phyloP scores from a whole-genome alignment of 2,888 invertebrate species.

The Priocnemis perturbator region DNA sequence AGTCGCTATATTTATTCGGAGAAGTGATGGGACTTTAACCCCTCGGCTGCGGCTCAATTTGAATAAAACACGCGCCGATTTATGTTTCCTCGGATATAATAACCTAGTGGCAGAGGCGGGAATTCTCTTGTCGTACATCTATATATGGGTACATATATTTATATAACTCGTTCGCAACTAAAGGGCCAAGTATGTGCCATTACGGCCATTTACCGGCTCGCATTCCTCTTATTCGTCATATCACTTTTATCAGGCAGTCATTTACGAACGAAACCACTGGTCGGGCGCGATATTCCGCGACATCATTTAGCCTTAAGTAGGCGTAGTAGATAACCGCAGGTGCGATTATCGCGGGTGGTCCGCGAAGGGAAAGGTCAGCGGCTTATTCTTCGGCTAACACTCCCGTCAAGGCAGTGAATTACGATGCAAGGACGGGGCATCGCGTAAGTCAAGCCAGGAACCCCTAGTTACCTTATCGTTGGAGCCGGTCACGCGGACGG shows the following conservation, averaged over 20 bases:
- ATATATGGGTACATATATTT: no score
- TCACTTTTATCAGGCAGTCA: not conserved
- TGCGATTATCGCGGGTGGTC: conserved; percentile 38
- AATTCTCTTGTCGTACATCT: no score
- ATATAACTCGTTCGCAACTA: no score
- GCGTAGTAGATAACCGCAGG: conserved; percentile 35
- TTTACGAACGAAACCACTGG: no score
- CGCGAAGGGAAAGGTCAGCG: conserved; percentile 36
- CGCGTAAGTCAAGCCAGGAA: conserved; percentile 39
- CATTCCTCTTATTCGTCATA: not conserved
- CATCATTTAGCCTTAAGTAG: conserved; percentile 15
- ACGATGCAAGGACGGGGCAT: conserved; percentile 23
- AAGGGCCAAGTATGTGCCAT: no score
- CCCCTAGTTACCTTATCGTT: conserved; percentile 45
- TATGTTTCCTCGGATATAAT: no score
- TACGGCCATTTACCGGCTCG: no score
- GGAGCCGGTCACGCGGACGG: not conserved
- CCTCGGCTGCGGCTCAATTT: no score
- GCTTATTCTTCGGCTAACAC: conserved; percentile 21
- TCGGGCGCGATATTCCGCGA: no score
- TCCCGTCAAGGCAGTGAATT: conserved; percentile 33
- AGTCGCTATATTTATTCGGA: not conserved
- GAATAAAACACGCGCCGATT: no score
- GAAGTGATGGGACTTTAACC: no score
- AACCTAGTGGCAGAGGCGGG: no score